Percentiles rank a stretch among this genome's conserved stretches.
phyloP scores from a whole-genome alignment of 2,888 invertebrate genomes.

The Drosophila melanosoma region DNA sequence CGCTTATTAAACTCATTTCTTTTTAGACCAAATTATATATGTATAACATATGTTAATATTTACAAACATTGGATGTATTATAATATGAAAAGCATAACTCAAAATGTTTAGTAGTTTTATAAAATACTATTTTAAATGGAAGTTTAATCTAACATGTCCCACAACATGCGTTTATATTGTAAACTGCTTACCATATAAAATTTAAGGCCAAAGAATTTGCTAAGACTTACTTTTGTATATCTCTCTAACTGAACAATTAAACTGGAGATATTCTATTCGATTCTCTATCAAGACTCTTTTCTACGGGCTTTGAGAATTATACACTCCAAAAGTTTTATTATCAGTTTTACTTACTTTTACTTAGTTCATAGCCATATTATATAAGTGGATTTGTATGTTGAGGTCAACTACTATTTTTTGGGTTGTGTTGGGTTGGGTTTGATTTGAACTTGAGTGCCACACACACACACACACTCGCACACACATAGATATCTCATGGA shows the following conservation, averaged over 20 bases:
- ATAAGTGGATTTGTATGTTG: not conserved
- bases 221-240: rapidly evolving
- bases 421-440: slow-evolving; percentile 1
- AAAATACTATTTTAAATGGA: rapidly evolving
- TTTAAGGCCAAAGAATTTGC: not conserved
- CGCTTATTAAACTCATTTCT: not conserved
- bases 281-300: not conserved
- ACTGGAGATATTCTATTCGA: not conserved
- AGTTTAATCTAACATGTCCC: not conserved
- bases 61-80: not conserved
- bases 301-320: not conserved
- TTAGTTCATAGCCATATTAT: not conserved
- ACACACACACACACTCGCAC: not conserved
- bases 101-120: too few relatives aligned
- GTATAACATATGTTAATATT: not conserved
- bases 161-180: too few relatives aligned
- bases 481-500: slow-evolving; percentile 1
- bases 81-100: not conserved
- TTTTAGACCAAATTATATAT: not conserved
- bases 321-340: not conserved
- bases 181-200: not conserved
- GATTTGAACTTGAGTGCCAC: not conserved
- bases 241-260: not conserved
- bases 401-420: not conserved
- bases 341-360: not conserved